Evolutionary conservation across 2,797 vertebrate species (phyloP), one percentile per base, ranked within the genome.

Genomic region (Sebastes matsubarae): DNA sequence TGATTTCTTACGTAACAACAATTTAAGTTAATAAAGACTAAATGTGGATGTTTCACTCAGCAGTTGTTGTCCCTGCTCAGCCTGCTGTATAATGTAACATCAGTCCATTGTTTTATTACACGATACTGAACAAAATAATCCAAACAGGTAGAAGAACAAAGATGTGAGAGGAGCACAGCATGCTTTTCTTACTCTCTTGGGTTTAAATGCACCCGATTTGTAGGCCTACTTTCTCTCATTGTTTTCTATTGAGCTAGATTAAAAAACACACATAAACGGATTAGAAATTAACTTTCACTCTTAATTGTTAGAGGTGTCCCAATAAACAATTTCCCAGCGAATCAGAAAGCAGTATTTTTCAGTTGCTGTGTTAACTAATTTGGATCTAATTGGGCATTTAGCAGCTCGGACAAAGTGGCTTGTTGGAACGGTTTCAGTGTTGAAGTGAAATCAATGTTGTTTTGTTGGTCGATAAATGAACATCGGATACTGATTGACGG

Each of bases 191-290:
- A 46, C 8, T 32, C 32, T 46, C 16, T 46, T 8, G 42, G 42
- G 42, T 46, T 46, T 18, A 0, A 46, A 46, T 46, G 42, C 42
- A 18, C 0, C 42, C 0, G 16, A 46, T 46, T 8, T 18, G 1
- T 18, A 46, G 42, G 42, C 1, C 42, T 0, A 46, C 16, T 0
- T 18, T 46, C 42, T 46, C 42, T 46, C 42, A 8, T 18, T 46
- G 42, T 18, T 46, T 46, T 46, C 16, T 46, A 46, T 46, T 46
- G 42, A 46, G 16, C 42, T 18, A 2, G 42, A 42, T 42, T 42
- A 6, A 42, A 46, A 46, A 46, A 46, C 16, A 46, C 42, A 46
- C 16, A 18, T 6, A 42, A 0, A 46, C 42, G 16, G 16, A 54
- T 29, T 54, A 4, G 16, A 25, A 42, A 66, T 32, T 0, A 50